Evolutionary conservation across 2,888 invertebrate species (phyloP), one percentile per base, ranked within the genome.

Genomic region (Lycocerus yunnanus): DNA sequence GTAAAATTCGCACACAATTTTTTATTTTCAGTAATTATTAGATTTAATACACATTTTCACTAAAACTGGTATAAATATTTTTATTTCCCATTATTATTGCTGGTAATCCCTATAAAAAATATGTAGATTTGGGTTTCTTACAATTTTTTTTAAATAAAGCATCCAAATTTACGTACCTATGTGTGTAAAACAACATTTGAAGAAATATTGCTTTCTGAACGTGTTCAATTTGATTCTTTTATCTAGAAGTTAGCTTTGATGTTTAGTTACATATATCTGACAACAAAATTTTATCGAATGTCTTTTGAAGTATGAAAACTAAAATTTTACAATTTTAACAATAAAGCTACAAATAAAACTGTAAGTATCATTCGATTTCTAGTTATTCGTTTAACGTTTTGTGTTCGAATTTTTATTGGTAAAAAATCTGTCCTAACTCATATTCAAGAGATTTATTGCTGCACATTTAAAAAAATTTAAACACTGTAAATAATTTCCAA

Each of bases 321-420:
- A 43, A 43, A 43, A 43, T 43, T 43, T 27, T 5, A 27, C 27
- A 27, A 27, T 13, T 27, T 43, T 43, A 43, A n/a, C 43, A 43
- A 43, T 43, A 43, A 43, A 43, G 43, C 43, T 43, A 43, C 43
- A 43, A 43, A 43, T n/a, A 43, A 43, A 43, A 43, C 43, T 43
- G 43, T 43, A 43, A n/a, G 43, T 43, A 43, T 43, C 43, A 43
- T 43, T 43, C 43, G n/a, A 43, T 43, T n/a, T 43, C n/a, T 43
- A 43, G 43, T 43, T 43, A 43, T n/a, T 43, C 43, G 43, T 43
- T 43, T 43, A 43, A n/a, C 43, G 43, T 43, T 43, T 43, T 43
- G 13, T n/a, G 6, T n/a, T n/a, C 43, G 43, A 43, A 43, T n/a
- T 43, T 43, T 61, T 61, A 18, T 61, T n/a, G 74, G 73, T 82